Evolutionary conservation across 2,888 invertebrate species (phyloP).

Genomic region (Chrysolina americana): DNA sequence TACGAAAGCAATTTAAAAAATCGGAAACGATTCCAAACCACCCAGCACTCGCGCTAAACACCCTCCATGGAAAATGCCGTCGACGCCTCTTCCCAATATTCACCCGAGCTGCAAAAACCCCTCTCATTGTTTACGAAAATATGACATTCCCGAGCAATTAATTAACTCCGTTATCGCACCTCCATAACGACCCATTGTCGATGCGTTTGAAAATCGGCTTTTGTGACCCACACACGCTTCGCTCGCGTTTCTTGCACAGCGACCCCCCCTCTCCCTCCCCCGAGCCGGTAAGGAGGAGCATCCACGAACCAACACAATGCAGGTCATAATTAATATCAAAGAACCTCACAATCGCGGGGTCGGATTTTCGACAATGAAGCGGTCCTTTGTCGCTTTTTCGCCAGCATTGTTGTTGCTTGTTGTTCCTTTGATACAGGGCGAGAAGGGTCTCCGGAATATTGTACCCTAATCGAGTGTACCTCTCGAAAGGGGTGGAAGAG

Average conservation of each 20-base stretch:
- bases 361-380: constrained; percentile 4
- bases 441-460: neutral
- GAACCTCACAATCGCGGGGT: constrained; percentile 10
- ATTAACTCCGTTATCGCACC: constrained; percentile 50
- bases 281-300: neutral
- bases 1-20: too few species aligned
- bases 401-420: constrained; percentile 8
- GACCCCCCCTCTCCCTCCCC: neutral
- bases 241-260: neutral
- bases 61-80: neutral
- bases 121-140: constrained; percentile 36
- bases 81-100: neutral
- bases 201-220: constrained; percentile 48
- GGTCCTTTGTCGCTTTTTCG: constrained; percentile 16
- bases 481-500: neutral
- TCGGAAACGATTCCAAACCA: too few species aligned
- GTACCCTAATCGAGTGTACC: neutral
- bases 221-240: constrained; percentile 35
- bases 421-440: neutral
- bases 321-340: constrained; percentile 42
- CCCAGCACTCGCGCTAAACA: too few species aligned
- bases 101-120: constrained; percentile 30
- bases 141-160: constrained; percentile 44
- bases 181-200: constrained; percentile 48
- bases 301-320: constrained; percentile 39